These are phyloP conservation scores for Barypeithes pellucidus DNA, from an alignment of 2,888 invertebrate species.

Conservation along the genomic window DNA sequence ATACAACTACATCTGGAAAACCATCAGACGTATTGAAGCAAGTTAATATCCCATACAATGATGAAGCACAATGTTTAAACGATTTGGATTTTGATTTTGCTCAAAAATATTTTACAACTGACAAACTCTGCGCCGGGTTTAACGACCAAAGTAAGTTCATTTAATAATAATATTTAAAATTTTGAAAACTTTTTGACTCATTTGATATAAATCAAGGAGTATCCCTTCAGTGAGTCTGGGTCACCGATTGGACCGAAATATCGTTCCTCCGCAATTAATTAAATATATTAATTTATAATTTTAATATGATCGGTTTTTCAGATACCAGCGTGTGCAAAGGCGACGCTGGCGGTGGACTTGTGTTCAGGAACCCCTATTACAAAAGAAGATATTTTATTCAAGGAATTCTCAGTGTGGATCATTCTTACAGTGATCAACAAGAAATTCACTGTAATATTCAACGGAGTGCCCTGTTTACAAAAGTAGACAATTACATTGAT, in stretches of 20 bases:
- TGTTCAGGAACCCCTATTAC: constrained; percentile 60
- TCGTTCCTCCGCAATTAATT: no score
- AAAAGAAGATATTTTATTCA: constrained; percentile 67
- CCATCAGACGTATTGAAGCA: constrained; percentile 61
- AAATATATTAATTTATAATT: no score
- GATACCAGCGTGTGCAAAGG: constrained; percentile 70
- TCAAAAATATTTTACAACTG: constrained; percentile 56
- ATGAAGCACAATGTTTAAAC: constrained; percentile 55
- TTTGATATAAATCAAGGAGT: no score
- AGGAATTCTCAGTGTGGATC: constrained; percentile 70
- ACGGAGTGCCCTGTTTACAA: constrained; percentile 56
- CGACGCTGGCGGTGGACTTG: constrained; percentile 72
- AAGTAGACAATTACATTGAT: constrained; percentile 52
- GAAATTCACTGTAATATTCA: constrained; percentile 54
- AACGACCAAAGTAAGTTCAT: constrained; percentile 57
- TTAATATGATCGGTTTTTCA: no score
- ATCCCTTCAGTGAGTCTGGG: no score
- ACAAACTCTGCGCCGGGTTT: constrained; percentile 64
- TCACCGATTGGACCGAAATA: no score
- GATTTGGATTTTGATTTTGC: constrained; percentile 56
- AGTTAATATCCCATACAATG: constrained; percentile 58
- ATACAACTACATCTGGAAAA: constrained; percentile 55
- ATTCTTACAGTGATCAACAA: constrained; percentile 26
- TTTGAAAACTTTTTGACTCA: no score
- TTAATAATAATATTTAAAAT: no score